Evolutionary conservation across 2,113 vertebrate species (phyloP).

Genomic region (Clarias magur): DNA sequence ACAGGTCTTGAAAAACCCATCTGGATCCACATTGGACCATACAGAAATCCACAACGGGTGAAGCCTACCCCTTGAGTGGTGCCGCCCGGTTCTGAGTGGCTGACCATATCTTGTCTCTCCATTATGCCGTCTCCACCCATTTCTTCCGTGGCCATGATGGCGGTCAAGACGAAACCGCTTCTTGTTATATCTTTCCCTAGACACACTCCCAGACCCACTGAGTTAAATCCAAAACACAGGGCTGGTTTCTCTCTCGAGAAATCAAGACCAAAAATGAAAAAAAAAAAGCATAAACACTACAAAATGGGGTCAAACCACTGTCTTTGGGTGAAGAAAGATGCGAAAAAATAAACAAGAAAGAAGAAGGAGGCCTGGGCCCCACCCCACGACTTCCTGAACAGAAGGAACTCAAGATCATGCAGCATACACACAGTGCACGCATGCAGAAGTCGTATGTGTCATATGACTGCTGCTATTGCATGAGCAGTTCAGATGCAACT

Average conservation of each 20-base stretch:
- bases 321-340: background rate
- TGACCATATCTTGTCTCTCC: slow-evolving; percentile 6
- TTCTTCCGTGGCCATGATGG: slow-evolving; percentile 38
- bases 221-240: slow-evolving; percentile 4
- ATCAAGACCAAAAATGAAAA: background rate
- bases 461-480: slow-evolving; percentile 17
- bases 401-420: background rate
- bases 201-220: background rate
- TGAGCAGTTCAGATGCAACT: background rate
- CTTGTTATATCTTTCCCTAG: background rate
- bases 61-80: slow-evolving; percentile 32
- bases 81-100: slow-evolving; percentile 14
- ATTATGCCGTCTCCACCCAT: slow-evolving; percentile 7
- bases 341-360: slow-evolving; percentile 14
- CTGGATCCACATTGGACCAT: background rate
- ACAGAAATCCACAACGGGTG: background rate
- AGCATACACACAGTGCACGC: slow-evolving; percentile 8
- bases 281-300: background rate
- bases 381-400: slow-evolving; percentile 47
- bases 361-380: slow-evolving; percentile 31
- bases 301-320: background rate
- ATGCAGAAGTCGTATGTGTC: slow-evolving; percentile 18
- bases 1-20: background rate
- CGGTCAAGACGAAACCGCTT: background rate
- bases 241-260: background rate